A percentile compares a stretch with the other conserved stretches of the same genome.
These are phyloP conservation scores for Menidia beryllina DNA, from an alignment of 2,113 vertebrate genomes.

Conservation along the genomic window DNA sequence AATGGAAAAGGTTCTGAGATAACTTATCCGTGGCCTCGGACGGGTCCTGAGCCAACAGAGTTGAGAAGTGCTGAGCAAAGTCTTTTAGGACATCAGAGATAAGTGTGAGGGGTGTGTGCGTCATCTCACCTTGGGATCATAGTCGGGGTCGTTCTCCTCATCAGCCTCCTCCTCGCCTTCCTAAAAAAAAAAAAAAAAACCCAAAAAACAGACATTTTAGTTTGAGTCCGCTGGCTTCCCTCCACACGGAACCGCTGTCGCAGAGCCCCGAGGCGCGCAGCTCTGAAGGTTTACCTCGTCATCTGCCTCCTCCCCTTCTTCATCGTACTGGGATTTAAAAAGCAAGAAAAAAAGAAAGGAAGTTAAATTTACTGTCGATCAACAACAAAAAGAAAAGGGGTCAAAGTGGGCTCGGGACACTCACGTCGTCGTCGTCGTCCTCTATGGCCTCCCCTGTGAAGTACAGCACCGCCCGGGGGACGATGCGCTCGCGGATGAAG, in stretches of 20 bases:
- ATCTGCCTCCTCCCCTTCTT: conserved; percentile 98
- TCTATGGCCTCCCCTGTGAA: conserved; percentile 99
- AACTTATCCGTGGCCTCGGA: neutral
- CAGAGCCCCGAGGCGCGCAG: too few relatives aligned
- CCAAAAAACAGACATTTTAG: conserved; percentile 8
- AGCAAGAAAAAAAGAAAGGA: neutral
- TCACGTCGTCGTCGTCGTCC: conserved; percentile 97
- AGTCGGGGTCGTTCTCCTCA: conserved; percentile 98
- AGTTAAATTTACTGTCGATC: too few relatives aligned
- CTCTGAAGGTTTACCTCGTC: conserved; percentile 86
- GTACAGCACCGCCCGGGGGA: conserved; percentile 96
- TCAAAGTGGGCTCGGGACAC: too few relatives aligned
- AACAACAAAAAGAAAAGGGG: too few relatives aligned
- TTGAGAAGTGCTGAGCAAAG: conserved; percentile 60
- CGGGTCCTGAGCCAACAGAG: conserved; percentile 41
- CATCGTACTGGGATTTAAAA: conserved; percentile 88
- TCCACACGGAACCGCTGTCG: too few relatives aligned
- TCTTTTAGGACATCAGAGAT: conserved; percentile 49
- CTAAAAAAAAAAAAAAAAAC: too few relatives aligned
- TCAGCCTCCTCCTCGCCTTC: conserved; percentile 99
- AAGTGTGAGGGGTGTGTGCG: conserved; percentile 11
- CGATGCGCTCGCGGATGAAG: conserved; percentile 96
- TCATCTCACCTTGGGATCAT: conserved; percentile 92
- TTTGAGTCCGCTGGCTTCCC: conserved; percentile 11
- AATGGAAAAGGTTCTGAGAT: neutral